Evolutionary conservation across 2,888 invertebrate species (phyloP).

Genomic region (Cactoblastis cactorum): DNA sequence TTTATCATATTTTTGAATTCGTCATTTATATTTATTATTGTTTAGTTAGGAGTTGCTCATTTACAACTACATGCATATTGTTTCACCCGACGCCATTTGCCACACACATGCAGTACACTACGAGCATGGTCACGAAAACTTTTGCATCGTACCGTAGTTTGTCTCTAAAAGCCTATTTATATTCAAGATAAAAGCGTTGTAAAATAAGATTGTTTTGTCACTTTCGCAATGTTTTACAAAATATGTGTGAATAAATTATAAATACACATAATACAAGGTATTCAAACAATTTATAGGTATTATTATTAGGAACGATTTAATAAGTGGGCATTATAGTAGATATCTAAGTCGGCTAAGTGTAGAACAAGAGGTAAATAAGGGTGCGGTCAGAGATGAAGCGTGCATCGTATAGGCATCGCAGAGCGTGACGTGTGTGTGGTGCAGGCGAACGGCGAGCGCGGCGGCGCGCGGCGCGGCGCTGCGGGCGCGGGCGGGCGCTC

Average conservation of each 20-base stretch:
- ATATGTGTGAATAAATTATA: too few species aligned
- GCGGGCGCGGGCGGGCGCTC: conserved; percentile 45
- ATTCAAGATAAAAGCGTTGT: background rate
- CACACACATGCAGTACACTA: conserved; percentile 22
- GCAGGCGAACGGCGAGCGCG: conserved; percentile 29
- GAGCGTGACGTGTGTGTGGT: conserved; percentile 35
- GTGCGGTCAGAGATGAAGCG: background rate
- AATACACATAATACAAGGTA: too few species aligned
- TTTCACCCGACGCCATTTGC: conserved; percentile 30
- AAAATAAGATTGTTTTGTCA: background rate
- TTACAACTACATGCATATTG: conserved; percentile 23
- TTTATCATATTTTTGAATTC: conserved; percentile 24
- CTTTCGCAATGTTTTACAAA: too few species aligned
- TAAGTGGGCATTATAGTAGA: too few species aligned
- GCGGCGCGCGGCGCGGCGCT: conserved; percentile 24
- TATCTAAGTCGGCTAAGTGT: background rate
- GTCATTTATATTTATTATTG: conserved; percentile 21
- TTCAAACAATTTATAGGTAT: too few species aligned
- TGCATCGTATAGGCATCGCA: background rate
- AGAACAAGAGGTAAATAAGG: conserved; percentile 9
- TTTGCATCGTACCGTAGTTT: conserved; percentile 2
- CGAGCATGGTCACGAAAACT: conserved; percentile 17
- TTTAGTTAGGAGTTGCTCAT: conserved; percentile 20
- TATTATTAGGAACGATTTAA: too few species aligned
- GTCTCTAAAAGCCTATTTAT: background rate